A percentile compares a stretch with the other conserved stretches of the same genome.
These are phyloP conservation scores for Hypselothyrea guttata DNA, from an alignment of 2,888 invertebrate species.

Conservation along the genomic window DNA sequence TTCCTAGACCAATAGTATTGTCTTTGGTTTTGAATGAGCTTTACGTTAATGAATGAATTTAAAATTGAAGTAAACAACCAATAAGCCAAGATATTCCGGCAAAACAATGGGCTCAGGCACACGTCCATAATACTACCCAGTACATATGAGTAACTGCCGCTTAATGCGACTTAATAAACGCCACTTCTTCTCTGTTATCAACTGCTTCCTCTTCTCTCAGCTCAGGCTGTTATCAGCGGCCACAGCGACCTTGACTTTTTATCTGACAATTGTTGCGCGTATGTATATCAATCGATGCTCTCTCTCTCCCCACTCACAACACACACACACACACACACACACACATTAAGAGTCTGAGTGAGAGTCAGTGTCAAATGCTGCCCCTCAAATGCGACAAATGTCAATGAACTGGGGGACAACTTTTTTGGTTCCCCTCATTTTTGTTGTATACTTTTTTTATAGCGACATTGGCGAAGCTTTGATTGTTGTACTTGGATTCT, in stretches of 20 bases:
- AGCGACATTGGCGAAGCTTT: constrained; percentile 24
- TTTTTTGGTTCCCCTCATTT: constrained; percentile 18
- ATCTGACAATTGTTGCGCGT: constrained; percentile 63
- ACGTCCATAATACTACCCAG: too few species aligned
- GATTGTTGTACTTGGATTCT: constrained; percentile 41
- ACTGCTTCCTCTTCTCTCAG: constrained; percentile 6
- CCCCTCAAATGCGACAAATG: constrained; percentile 31
- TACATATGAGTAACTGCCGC: too few species aligned
- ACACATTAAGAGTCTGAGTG: neutral
- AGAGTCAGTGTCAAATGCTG: constrained; percentile 11
- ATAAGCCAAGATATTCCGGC: neutral
- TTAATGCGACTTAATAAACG: neutral
- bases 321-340: constrained; percentile 10
- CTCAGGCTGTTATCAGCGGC: constrained; percentile 35
- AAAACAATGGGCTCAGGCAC: neutral
- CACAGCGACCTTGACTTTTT: constrained; percentile 73
- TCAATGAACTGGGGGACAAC: constrained; percentile 40
- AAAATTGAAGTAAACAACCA: neutral
- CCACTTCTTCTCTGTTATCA: constrained; percentile 22
- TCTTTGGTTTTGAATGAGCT: too few species aligned
- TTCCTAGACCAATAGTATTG: too few species aligned
- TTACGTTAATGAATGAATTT: neutral
- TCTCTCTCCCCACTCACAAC: too few species aligned
- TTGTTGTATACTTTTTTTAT: constrained; percentile 1
- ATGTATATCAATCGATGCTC: constrained; percentile 55